Evolutionary conservation across 1,140 invertebrate species (phyloP), one percentile per base, ranked within the genome.

Genomic region (Megathymus violae): DNA sequence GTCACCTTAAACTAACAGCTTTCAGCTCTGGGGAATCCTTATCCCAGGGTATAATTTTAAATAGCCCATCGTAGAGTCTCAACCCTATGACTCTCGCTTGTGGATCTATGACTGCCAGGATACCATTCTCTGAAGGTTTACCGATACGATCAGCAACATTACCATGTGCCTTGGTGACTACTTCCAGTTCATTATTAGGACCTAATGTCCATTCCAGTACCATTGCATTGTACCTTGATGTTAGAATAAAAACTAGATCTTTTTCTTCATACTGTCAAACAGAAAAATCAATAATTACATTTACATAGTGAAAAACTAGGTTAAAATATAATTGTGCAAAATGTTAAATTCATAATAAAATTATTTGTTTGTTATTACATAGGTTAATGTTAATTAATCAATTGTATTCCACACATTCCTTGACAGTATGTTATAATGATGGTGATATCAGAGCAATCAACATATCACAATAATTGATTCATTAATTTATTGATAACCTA

Each of bases 31-130:
- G 95, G 69, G 97, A 97, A 74, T 99, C 97, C 82, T 97, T 97
- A 67, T 99, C 98, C 60, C 98, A 84, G 0, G 97, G 97, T 80
- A 98, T 98, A 43, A 99, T 97, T 92, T 99, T 99, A 78, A 99
- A 97, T 1, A 99, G 92, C 0, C 98, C 98, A 93, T 99, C 98
- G 88, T 99, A 99, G 0, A 99, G 91, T 64, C 98, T 93, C 31
- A 99, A 93, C 10, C 98, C 98, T 83, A 99, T 99, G 0, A 98
- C 96, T 73, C 97, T 93, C 16, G 97, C 97, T 88, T 97, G 96
- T 19, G 98, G 98, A 93, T 99, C 98, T 65, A 99, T 98, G 0
- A 99, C 96, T 10, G 97, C 97, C 69, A 98, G 95, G 44, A 99
- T 98, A 22, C 98, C 98, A 59, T 97, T 98, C 84, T 99, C 98